Percentiles rank a stretch among this genome's conserved stretches.
phyloP scores from a whole-genome alignment of 2,113 vertebrate genomes.

The Sinocyclocheilus grahami region DNA sequence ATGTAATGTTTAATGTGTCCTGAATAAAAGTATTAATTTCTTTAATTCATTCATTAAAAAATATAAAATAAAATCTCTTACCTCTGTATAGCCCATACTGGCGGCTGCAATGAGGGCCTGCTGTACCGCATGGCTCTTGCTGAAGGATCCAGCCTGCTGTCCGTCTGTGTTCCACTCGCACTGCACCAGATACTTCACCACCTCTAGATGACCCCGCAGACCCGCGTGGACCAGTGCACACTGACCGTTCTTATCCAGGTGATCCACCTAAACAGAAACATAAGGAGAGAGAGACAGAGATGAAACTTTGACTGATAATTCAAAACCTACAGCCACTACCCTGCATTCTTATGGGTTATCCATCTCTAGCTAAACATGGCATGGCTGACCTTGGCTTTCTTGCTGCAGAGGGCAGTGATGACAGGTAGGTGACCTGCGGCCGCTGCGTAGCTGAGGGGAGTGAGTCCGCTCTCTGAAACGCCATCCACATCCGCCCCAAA shows the following conservation, averaged over 20 bases:
- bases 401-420: constrained; percentile 85
- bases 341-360: not conserved
- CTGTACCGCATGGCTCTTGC: constrained; percentile 90
- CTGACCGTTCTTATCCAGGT: constrained; percentile 90
- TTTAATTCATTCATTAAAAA: too few species aligned
- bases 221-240: constrained; percentile 91
- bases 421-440: constrained; percentile 89
- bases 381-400: constrained; percentile 83
- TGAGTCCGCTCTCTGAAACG: constrained; percentile 87
- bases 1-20: too few species aligned
- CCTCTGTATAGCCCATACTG: constrained; percentile 94
- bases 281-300: not conserved
- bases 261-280: constrained; percentile 80
- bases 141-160: constrained; percentile 83
- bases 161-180: constrained; percentile 85
- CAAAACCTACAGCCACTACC: not conserved
- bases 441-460: constrained; percentile 88
- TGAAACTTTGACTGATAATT: not conserved
- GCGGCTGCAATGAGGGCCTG: constrained; percentile 91
- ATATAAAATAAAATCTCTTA: constrained; percentile 62
- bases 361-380: not conserved
- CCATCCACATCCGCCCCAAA: constrained; percentile 89
- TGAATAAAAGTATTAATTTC: too few species aligned
- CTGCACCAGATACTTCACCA: constrained; percentile 88
- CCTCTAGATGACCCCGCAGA: constrained; percentile 87